A percentile compares a stretch with the other conserved stretches of the same genome.
These are phyloP conservation scores for Scomber colias DNA, from an alignment of 2,113 vertebrate species.

Conservation along the genomic window DNA sequence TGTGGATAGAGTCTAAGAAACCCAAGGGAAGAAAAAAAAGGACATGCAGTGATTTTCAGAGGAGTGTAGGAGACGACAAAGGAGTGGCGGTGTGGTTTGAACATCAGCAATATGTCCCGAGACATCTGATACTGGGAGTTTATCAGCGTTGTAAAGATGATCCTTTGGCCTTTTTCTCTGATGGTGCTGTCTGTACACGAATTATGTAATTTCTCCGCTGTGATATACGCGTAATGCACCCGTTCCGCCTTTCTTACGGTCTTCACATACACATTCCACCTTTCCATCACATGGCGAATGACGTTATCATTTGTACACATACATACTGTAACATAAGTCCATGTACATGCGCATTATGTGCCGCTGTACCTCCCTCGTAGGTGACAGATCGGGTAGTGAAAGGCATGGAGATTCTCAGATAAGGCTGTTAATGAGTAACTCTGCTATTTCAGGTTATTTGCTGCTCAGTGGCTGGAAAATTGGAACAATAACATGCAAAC, in stretches of 20 bases:
- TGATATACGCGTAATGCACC: not conserved
- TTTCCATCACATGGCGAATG: slow-evolving; percentile 22
- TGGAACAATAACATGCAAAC: slow-evolving; percentile 78
- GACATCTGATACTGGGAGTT: slow-evolving; percentile 53
- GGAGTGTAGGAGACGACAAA: not conserved
- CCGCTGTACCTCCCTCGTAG: slow-evolving; percentile 7
- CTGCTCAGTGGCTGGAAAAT: slow-evolving; percentile 83
- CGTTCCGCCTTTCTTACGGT: not conserved
- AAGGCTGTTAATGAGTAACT: slow-evolving; percentile 81
- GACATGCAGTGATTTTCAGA: not conserved
- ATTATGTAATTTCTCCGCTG: not conserved
- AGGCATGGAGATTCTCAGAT: slow-evolving; percentile 73
- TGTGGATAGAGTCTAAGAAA: not conserved
- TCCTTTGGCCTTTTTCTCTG: slow-evolving; percentile 7
- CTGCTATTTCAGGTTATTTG: slow-evolving; percentile 75
- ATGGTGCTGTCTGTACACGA: not conserved
- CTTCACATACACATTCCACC: not conserved
- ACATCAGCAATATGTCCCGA: slow-evolving; percentile 37
- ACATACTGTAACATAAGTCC: slow-evolving; percentile 1
- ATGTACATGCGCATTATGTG: not conserved
- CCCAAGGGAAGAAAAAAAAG: not conserved
- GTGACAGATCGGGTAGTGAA: slow-evolving; percentile 60
- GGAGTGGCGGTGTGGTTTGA: not conserved
- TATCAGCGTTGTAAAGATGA: slow-evolving; percentile 49
- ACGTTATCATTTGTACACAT: slow-evolving; percentile 14